Conservation (phyloP, 2,113 vertebrate species). For the Alouatta palliata region DNA sequence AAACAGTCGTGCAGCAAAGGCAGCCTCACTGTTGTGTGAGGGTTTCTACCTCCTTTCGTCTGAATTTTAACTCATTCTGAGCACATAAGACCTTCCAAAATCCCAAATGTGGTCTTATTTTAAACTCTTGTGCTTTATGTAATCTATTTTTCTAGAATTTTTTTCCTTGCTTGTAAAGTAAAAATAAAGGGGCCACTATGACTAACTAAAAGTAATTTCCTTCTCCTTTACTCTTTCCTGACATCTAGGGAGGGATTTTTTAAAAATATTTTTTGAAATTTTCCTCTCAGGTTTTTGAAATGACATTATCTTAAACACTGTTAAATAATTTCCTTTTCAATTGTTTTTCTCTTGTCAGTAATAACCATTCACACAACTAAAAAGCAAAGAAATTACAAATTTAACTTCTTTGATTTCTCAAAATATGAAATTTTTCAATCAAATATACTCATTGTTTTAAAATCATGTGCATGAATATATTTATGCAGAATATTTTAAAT, state of each 20-base stretch:
- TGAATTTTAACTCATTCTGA: background rate
- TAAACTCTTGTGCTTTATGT: background rate
- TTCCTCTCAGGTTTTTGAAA: background rate
- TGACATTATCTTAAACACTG: no score
- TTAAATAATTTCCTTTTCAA: background rate
- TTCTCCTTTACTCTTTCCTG: background rate
- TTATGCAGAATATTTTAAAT: background rate
- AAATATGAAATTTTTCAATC: background rate
- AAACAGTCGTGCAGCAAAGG: rapidly evolving
- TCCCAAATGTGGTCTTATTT: background rate
- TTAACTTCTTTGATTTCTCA: background rate
- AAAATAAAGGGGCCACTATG: background rate
- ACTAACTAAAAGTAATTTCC: no score
- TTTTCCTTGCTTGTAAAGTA: background rate
- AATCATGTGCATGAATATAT: background rate
- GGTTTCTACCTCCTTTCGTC: background rate
- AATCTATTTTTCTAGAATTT: background rate
- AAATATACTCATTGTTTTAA: background rate
- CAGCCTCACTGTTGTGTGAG: rapidly evolving
- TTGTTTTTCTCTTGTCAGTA: background rate
- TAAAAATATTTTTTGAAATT: background rate
- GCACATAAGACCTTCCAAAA: background rate
- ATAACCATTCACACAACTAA: background rate
- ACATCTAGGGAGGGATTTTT: background rate
- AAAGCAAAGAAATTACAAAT: background rate